Base-by-base conservation (phyloP, 1,140 invertebrate species). In the Arctopsyche grandis region DNA sequence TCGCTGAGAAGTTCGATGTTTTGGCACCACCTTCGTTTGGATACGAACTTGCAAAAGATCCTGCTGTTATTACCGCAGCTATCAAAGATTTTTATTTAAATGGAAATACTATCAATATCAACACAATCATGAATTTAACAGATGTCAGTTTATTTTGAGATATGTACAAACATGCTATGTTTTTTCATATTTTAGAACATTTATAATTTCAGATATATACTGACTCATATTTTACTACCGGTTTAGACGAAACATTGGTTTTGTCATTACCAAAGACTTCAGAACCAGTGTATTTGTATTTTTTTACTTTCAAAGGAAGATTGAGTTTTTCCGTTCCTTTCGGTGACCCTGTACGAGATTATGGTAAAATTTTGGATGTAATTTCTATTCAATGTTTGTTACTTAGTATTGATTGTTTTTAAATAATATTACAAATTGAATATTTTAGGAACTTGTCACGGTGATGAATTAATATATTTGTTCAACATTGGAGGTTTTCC, bases 1-100 rank as follows among this genome's bases (percentile, higher is more conserved):
- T 82, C 0, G 52, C 69, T n/a, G 60, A 83, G 14, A 77, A 85
- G 24, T 87, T 88, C 48, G 87, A 87, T 77, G 56, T 71, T 83
- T 44, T 79, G 84, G 24, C 79, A 85, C 21, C 82, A 84, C 81
- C 77, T 81, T 76, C 78, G 56, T 85, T 86, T 43, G 84, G 81
- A 48, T 78, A 80, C 48, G 24, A 77, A 26, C 12, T 21, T 38
- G 26, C 81, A 10, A 83, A 21, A 0, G 43, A 12, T n/a, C 22
- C 0, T 70, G 84, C 7, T 21, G 16, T 19, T n/a, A 82, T 26
- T 44, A 52, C 48, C 10, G 12, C 3, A 52, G 48, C 10, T 1
- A 52, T 52, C 12, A 12, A 52, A 52, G 16, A 52, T 5, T 52
- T 52, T 52, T 52, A 52, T 12, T 12, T 74, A 10, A 52, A 52